Percentiles rank a stretch among this genome's conserved stretches.
phyloP scores from a whole-genome alignment of 2,888 invertebrate species.

The Hoplodrina blanda region DNA sequence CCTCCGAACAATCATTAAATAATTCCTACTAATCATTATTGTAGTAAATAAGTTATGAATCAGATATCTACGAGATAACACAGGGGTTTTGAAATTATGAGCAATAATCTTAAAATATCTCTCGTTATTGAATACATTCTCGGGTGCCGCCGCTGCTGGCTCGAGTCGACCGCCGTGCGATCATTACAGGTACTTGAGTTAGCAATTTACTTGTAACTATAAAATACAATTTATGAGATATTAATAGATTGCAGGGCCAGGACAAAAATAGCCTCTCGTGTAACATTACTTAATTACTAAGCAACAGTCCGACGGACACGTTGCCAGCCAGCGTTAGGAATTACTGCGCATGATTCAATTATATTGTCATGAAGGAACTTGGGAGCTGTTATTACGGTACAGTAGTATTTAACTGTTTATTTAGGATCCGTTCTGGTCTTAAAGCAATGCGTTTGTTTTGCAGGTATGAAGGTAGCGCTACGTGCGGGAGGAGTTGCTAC shows the following conservation, averaged over 20 bases:
- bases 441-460: slow-evolving; percentile 26
- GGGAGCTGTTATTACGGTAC: slow-evolving; percentile 73
- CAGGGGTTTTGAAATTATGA: slow-evolving; percentile 72
- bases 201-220: slow-evolving; percentile 81
- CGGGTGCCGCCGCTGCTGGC: slow-evolving; percentile 59
- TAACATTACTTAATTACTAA: slow-evolving; percentile 78
- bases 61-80: slow-evolving; percentile 65
- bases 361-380: slow-evolving; percentile 78
- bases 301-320: slow-evolving; percentile 56
- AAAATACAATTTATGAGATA: slow-evolving; percentile 80
- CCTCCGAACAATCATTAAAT: slow-evolving; percentile 39
- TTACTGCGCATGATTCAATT: slow-evolving; percentile 79
- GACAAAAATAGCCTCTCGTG: slow-evolving; percentile 79
- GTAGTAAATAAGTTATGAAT: slow-evolving; percentile 67
- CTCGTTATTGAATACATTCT: slow-evolving; percentile 69
- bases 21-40: slow-evolving; percentile 65
- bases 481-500: background rate
- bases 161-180: slow-evolving; percentile 67
- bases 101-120: slow-evolving; percentile 78
- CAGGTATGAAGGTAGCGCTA: slow-evolving; percentile 5
- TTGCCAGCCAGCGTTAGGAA: slow-evolving; percentile 68
- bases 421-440: slow-evolving; percentile 44
- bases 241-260: slow-evolving; percentile 79
- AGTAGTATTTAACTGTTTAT: slow-evolving; percentile 66
- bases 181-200: slow-evolving; percentile 81